Evolutionary conservation across 1,140 invertebrate species (phyloP).

Genomic region (Drosophila pachea): DNA sequence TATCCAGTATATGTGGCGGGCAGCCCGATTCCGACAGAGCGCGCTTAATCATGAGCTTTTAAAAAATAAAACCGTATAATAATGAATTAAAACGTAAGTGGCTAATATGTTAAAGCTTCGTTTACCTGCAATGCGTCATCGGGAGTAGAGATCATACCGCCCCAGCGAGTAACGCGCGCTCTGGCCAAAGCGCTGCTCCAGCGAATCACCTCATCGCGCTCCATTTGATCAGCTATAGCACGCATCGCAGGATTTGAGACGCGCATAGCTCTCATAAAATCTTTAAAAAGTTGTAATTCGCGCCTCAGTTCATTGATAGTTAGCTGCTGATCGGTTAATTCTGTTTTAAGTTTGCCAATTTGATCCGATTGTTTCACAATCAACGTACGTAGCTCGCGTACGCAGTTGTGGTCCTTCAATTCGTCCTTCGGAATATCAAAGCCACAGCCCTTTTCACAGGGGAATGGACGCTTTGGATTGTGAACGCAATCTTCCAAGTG

Average conservation of each 20-base stretch:
- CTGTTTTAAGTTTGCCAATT: slow-evolving; percentile 90
- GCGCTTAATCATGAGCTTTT: slow-evolving; percentile 92
- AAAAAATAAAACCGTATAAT: not conserved
- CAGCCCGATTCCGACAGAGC: slow-evolving; percentile 95
- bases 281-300: slow-evolving; percentile 91
- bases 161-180: slow-evolving; percentile 95
- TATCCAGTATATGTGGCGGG: slow-evolving; percentile 93
- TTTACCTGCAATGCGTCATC: slow-evolving; percentile 93
- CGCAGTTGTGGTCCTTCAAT: slow-evolving; percentile 95
- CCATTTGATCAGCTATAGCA: slow-evolving; percentile 94
- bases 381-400: slow-evolving; percentile 90
- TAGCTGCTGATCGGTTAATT: slow-evolving; percentile 90
- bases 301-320: slow-evolving; percentile 93
- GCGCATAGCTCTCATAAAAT: slow-evolving; percentile 94
- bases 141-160: slow-evolving; percentile 91
- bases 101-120: not conserved
- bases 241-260: slow-evolving; percentile 93
- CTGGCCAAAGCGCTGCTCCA: slow-evolving; percentile 92
- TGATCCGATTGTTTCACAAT: slow-evolving; percentile 92
- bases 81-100: not conserved
- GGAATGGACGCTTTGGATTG: slow-evolving; percentile 95
- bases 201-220: slow-evolving; percentile 93
- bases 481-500: slow-evolving; percentile 95
- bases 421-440: slow-evolving; percentile 97
- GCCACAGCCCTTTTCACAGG: slow-evolving; percentile 95